Conservation (phyloP, 2,113 vertebrate species). For the Petaurus breviceps region DNA sequence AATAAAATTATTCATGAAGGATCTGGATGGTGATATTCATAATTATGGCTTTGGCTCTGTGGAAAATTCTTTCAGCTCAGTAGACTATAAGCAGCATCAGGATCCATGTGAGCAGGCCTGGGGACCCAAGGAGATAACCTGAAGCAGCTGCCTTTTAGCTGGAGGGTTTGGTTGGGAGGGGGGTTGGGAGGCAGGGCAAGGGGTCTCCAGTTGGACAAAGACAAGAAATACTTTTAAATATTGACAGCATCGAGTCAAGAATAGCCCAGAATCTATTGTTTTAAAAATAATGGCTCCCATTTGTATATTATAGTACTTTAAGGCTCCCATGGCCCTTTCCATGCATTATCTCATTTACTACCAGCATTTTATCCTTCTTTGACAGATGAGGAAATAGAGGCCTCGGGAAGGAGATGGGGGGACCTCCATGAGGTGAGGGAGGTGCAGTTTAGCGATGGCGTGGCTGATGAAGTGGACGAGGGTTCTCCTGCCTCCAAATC, state of each 20-base stretch:
- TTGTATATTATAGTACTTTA: neutral
- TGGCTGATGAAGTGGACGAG: neutral
- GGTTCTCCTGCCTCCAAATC: neutral
- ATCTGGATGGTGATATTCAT: neutral
- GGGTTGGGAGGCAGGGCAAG: too few species aligned
- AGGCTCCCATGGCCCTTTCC: neutral
- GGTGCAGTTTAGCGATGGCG: neutral
- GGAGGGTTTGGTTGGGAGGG: too few species aligned
- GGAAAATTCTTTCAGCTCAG: neutral
- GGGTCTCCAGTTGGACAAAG: neutral
- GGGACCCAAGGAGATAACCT: neutral
- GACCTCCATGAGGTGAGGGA: neutral
- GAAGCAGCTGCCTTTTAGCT: neutral
- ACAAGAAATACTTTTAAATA: neutral
- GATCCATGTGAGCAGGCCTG: neutral
- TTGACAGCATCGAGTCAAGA: neutral
- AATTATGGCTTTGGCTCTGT: neutral
- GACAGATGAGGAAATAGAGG: neutral
- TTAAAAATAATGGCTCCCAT: neutral
- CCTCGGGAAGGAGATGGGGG: rapidly evolving
- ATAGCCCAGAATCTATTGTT: neutral
- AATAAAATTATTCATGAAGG: neutral
- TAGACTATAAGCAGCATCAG: neutral
- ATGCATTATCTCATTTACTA: neutral
- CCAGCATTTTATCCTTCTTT: neutral